Base-by-base conservation (phyloP, 2,888 invertebrate genomes). In the Trissonchulus latispiculum region DNA sequence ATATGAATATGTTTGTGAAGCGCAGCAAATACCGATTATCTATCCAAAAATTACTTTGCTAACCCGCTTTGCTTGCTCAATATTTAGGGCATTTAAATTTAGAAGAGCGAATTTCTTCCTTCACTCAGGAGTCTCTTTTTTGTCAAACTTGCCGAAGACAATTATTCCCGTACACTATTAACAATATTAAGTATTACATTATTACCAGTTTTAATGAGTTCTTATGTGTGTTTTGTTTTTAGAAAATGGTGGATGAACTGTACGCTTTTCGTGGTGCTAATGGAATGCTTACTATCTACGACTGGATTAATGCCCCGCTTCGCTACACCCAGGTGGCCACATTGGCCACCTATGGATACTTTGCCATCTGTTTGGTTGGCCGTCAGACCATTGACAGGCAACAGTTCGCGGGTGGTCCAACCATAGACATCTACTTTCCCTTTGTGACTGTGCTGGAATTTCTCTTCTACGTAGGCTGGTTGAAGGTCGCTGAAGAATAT, bases 401-500 rank as follows among this genome's bases (percentile, higher is more conserved):
- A 15, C 8, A 68, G 33, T 8, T 8, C 8, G 33, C 28, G 2
- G 69, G 36, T 33, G 35, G 35, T 8, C 15, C 8, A 64, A 28
- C 8, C 8, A 68, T 68, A 8, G 69, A 68, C n/a, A 8, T 68
- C 33, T 33, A 23, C n/a, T 68, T 68, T 68, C 69, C 69, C 33
- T n/a, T 68, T 23, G 69, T 68, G 15, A 68, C 69, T n/a, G 69
- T 68, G 33, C n/a, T 68, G 36, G 69, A 68, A 68, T 68, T 68
- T 68, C n/a, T 68, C 8, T 68, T 68, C 35, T 68, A 68, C 35
- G 69, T 68, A 2, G 69, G 69, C 36, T 68, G 69, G 69, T 33
- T 68, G 33, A 68, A 68, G n/a, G 69, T 68, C 36, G 69, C 69
- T 33, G 69, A 68, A 68, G 69, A 68, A n/a, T 68, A 68, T 36